A percentile compares a stretch with the other conserved stretches of the same genome.
These are phyloP conservation scores for Meteorus colon DNA, from an alignment of 2,888 invertebrate species.

Conservation along the genomic window DNA sequence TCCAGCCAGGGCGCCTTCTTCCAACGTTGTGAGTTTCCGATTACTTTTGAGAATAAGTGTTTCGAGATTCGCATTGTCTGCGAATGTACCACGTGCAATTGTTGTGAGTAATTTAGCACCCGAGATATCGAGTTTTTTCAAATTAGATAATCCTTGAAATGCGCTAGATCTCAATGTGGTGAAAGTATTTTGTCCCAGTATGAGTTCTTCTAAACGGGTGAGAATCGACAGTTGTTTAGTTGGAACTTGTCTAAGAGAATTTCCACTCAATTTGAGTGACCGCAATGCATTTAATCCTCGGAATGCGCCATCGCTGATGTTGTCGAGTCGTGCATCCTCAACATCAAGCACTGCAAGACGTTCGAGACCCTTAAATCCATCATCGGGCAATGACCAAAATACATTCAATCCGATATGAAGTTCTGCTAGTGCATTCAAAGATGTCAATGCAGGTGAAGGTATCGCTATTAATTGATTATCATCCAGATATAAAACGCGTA, in stretches of 20 bases:
- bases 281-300: slow-evolving; percentile 85
- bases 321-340: slow-evolving; percentile 86
- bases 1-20: slow-evolving; percentile 85
- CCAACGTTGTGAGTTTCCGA: slow-evolving; percentile 82
- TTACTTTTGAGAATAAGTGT: slow-evolving; percentile 84
- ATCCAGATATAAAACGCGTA: slow-evolving; percentile 87
- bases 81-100: slow-evolving; percentile 85
- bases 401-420: slow-evolving; percentile 89
- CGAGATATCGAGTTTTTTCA: slow-evolving; percentile 85
- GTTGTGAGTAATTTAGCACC: slow-evolving; percentile 84
- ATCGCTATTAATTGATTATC: slow-evolving; percentile 87
- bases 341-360: slow-evolving; percentile 85
- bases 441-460: slow-evolving; percentile 83
- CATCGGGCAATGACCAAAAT: slow-evolving; percentile 84
- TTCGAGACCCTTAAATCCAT: slow-evolving; percentile 85
- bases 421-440: slow-evolving; percentile 86
- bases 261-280: slow-evolving; percentile 86
- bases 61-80: slow-evolving; percentile 87
- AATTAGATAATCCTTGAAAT: slow-evolving; percentile 85
- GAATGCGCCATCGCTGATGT: slow-evolving; percentile 85
- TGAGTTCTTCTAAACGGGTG: slow-evolving; percentile 85
- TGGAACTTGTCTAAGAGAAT: slow-evolving; percentile 83
- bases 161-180: slow-evolving; percentile 81
- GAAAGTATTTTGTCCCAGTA: slow-evolving; percentile 89
- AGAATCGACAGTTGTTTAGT: slow-evolving; percentile 83